Base-by-base conservation (phyloP, 1,140 invertebrate genomes). In the Anagrus nilaparvatae region DNA sequence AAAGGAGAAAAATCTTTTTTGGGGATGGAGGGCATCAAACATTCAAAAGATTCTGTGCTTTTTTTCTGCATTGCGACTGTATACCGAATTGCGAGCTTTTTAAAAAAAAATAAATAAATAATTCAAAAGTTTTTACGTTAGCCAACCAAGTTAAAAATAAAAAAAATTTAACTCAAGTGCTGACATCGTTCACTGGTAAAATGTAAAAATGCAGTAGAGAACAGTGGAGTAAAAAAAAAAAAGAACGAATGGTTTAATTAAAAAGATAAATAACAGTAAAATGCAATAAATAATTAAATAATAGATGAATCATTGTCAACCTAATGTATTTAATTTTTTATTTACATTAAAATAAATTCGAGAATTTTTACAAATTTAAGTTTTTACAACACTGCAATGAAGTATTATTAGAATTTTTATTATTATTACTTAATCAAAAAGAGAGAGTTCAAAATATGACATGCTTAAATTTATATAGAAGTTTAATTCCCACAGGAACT, bases 81-180 rank as follows among this genome's bases (percentile, higher is more conserved):
- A 8, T n/a, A 58, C 49, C 53, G 48, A 37, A 47, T 44, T 46
- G 30, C 43, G n/a, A n/a, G 10, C 12, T 9, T 19, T 17, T n/a
- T 4, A 46, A 49, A 57, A 66, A 65, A 66, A 57, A 64, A 62
- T 62, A 63, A 53, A 58, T 66, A 62, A 66, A 66, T 68, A 65
- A 68, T 67, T 68, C 61, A 64, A 55, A 55, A 58, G 54, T 63
- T 63, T 64, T 61, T 61, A 52, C 52, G 46, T 37, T 37, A 33
- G n/a, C n/a, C n/a, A n/a, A n/a, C n/a, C n/a, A n/a, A n/a, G n/a
- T n/a, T n/a, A n/a, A n/a, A n/a, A n/a, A n/a, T n/a, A n/a, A n/a
- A n/a, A n/a, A n/a, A n/a, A n/a, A n/a, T n/a, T n/a, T n/a, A 9
- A 25, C 6, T 5, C 3, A 16, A 18, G 29, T 7, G 27, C 3